A percentile compares a stretch with the other conserved stretches of the same genome.
Evolutionary conservation across 2,113 vertebrate species (phyloP).

Genomic region (Strix uralensis): DNA sequence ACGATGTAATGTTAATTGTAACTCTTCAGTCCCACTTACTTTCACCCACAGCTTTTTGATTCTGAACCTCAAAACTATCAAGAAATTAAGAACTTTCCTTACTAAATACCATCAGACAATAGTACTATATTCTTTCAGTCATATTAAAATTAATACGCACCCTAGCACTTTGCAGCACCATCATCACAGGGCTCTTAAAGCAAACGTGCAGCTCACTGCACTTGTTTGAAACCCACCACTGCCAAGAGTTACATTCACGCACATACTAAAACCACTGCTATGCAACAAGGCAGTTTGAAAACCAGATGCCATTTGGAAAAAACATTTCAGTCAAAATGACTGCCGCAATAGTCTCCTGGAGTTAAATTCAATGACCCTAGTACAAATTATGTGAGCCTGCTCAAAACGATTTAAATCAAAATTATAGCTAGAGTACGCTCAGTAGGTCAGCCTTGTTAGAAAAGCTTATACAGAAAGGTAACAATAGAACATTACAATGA

Average conservation of each 20-base stretch:
- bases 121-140: not conserved
- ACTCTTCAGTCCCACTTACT: not conserved
- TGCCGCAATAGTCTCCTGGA: not conserved
- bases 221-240: not conserved
- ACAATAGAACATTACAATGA: not conserved
- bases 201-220: not conserved
- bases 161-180: not conserved
- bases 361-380: conserved; percentile 34
- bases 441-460: not conserved
- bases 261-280: not conserved
- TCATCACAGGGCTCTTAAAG: not conserved
- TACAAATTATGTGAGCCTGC: not conserved
- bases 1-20: not conserved
- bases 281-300: not conserved
- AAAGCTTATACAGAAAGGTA: not conserved
- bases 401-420: conserved; percentile 10
- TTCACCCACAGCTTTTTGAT: not conserved
- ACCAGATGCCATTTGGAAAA: conserved; percentile 18
- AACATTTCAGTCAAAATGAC: conserved; percentile 24
- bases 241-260: not conserved
- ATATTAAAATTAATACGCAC: not conserved
- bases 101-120: not conserved
- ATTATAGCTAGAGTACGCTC: not conserved
- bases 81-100: not conserved
- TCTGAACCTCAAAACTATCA: not conserved